Evolutionary conservation across 2,797 vertebrate genomes (phyloP).

Genomic region (Spondyliosoma cantharus): DNA sequence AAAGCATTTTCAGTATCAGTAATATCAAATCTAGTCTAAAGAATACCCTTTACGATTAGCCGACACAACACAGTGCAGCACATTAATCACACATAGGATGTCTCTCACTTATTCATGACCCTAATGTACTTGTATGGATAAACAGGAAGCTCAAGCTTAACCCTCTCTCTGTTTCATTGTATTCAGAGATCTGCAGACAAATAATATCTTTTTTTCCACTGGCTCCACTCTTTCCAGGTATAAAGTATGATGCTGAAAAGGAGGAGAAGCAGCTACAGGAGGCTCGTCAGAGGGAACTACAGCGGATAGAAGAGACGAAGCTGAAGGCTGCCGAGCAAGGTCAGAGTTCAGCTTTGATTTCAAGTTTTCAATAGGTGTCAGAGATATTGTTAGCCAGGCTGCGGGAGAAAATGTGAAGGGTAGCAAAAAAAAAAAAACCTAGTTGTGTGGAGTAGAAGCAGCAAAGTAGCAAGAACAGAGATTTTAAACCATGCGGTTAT

Average conservation of each 20-base stretch:
- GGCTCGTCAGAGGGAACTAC: constrained; percentile 92
- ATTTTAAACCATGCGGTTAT: background rate
- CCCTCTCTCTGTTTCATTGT: background rate
- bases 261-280: constrained; percentile 94
- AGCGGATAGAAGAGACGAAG: constrained; percentile 97
- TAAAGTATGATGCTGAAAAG: constrained; percentile 95
- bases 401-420: background rate
- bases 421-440: background rate
- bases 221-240: constrained; percentile 82
- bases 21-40: constrained; percentile 1
- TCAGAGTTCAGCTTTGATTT: constrained; percentile 66
- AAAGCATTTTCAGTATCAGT: background rate
- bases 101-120: constrained; percentile 43
- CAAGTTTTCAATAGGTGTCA: constrained; percentile 2
- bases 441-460: background rate
- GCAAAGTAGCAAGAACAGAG: background rate
- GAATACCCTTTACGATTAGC: background rate
- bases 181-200: background rate
- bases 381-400: background rate
- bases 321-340: constrained; percentile 94
- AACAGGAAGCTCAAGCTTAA: constrained; percentile 17
- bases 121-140: constrained; percentile 19
- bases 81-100: background rate
- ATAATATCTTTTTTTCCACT: background rate
- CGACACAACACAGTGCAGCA: background rate